These are phyloP conservation scores for Scelioninae gen. 1 DNA, from an alignment of 2,888 invertebrate genomes.

Conservation along the genomic window DNA sequence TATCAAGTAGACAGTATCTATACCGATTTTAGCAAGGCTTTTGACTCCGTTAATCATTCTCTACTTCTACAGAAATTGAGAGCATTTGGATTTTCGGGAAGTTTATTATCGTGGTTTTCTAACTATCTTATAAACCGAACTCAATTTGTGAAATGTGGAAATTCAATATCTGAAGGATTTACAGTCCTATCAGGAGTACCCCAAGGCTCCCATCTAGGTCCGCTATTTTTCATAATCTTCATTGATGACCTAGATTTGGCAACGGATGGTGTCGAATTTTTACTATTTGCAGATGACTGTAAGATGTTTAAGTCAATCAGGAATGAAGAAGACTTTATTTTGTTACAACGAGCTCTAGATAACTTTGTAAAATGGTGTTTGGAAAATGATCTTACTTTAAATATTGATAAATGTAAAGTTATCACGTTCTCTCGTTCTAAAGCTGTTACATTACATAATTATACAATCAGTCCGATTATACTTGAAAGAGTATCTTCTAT, in stretches of 20 bases:
- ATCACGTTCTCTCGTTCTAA: neutral
- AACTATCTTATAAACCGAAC: conserved; percentile 2
- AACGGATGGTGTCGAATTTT: neutral
- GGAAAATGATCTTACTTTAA: neutral
- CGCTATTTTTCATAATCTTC: neutral
- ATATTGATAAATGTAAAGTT: neutral
- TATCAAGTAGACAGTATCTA: neutral
- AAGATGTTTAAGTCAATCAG: neutral
- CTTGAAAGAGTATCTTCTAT: neutral
- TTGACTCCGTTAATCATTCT: neutral
- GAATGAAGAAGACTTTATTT: neutral
- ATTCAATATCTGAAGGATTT: neutral
- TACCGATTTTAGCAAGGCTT: neutral
- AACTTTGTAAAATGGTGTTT: neutral
- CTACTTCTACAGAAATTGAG: neutral
- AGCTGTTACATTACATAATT: neutral
- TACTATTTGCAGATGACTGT: neutral
- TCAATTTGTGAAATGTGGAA: neutral
- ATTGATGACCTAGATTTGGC: neutral
- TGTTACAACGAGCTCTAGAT: neutral
- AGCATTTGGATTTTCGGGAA: neutral
- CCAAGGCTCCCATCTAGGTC: neutral
- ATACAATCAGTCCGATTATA: neutral
- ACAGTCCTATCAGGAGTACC: neutral
- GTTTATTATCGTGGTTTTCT: neutral